Evolutionary conservation across 2,797 vertebrate genomes (phyloP).

Genomic region (Phrynocephalus guinanensis): DNA sequence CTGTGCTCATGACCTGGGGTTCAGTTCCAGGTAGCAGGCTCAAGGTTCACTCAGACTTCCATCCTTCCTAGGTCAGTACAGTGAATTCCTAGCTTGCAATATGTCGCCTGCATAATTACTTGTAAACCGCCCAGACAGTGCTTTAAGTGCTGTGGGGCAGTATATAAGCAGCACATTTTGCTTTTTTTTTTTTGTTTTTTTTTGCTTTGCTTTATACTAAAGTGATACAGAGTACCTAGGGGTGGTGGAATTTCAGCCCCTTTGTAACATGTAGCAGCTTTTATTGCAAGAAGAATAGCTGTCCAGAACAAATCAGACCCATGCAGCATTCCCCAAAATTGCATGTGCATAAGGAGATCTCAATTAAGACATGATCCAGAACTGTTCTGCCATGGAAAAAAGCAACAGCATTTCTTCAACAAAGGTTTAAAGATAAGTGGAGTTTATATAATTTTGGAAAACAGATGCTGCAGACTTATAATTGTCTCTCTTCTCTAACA

Average conservation of each 20-base stretch:
- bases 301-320: not conserved
- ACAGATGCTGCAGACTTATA: not conserved
- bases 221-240: not conserved
- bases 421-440: not conserved
- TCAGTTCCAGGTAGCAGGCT: no score
- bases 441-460: slow-evolving; percentile 10
- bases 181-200: no score
- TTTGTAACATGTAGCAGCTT: not conserved
- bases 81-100: no score
- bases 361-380: not conserved
- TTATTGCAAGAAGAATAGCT: not conserved
- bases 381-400: not conserved
- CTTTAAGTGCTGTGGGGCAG: no score
- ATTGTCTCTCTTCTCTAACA: slow-evolving; percentile 60
- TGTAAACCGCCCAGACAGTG: no score
- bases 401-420: not conserved
- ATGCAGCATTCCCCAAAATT: not conserved
- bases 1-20: no score
- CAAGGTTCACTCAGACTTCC: no score
- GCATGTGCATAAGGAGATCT: not conserved
- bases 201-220: not conserved
- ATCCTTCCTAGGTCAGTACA: no score
- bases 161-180: no score
- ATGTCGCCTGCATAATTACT: no score
- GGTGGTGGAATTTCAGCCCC: no score